These are phyloP conservation scores for Eupithecia insigniata DNA, from an alignment of 2,888 invertebrate genomes.

Conservation along the genomic window DNA sequence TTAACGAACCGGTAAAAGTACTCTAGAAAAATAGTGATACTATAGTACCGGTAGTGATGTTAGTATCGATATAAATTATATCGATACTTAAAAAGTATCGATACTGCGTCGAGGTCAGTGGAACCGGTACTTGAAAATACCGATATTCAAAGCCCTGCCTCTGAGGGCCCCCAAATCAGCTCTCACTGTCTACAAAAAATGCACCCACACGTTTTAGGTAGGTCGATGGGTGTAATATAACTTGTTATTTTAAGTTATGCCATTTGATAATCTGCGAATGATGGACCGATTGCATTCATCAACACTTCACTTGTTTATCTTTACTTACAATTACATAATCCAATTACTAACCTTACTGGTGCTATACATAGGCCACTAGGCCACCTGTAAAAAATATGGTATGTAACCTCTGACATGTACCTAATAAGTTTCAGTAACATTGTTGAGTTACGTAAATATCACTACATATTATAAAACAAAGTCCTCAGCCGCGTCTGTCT, in stretches of 20 bases:
- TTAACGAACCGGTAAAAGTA: no score
- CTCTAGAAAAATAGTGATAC: no score
- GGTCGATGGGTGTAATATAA: not conserved
- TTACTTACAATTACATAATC: conserved; percentile 5
- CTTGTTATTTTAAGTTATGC: not conserved
- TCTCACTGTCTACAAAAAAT: not conserved
- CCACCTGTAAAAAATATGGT: not conserved
- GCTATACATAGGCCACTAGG: not conserved
- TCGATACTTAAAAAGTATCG: no score
- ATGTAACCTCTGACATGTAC: conserved; percentile 3
- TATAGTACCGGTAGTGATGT: no score
- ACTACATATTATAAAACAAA: no score
- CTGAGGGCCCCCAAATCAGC: not conserved
- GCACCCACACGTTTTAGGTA: not conserved
- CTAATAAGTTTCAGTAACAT: no score
- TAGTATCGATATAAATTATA: no score
- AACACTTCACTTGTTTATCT: conserved; percentile 3
- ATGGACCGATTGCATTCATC: conserved; percentile 5
- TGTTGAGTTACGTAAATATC: not conserved
- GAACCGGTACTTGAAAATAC: no score
- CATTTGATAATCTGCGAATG: not conserved
- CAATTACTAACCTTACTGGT: conserved; percentile 1
- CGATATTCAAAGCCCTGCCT: no score
- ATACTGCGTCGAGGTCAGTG: no score
- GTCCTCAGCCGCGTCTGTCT: no score